Evolutionary conservation across 2,888 invertebrate species (phyloP).

Genomic region (Sylvicola fuscatus): DNA sequence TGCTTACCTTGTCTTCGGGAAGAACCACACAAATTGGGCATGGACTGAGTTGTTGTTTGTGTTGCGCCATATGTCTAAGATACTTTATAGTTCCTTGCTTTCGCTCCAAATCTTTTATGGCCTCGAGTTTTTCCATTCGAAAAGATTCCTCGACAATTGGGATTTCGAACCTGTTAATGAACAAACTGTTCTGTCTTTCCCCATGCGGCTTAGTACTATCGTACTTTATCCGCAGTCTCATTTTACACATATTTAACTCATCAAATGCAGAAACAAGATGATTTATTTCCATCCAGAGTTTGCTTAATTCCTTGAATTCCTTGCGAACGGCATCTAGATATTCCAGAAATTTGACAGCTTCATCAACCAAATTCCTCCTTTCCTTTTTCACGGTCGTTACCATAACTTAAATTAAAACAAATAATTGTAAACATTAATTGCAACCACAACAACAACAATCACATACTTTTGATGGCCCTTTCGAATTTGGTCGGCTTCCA

Average conservation of each 20-base stretch:
- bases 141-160: neutral
- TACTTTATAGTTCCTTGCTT: constrained; percentile 38
- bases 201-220: no score
- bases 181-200: no score
- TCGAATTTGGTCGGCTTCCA: constrained; percentile 42
- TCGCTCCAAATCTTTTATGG: constrained; percentile 12
- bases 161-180: no score
- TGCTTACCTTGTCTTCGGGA: constrained; percentile 30
- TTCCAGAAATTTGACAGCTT: constrained; percentile 31
- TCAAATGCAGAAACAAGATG: constrained; percentile 35
- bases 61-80: constrained; percentile 35
- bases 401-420: constrained; percentile 18
- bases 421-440: constrained; percentile 1
- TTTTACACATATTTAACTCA: constrained; percentile 51
- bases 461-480: constrained; percentile 29
- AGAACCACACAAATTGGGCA: constrained; percentile 48
- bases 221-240: constrained; percentile 32
- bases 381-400: constrained; percentile 23
- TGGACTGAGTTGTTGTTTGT: constrained; percentile 33
- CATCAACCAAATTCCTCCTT: constrained; percentile 19
- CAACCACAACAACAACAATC: no score
- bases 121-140: constrained; percentile 11
- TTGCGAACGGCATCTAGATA: constrained; percentile 38
- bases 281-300: constrained; percentile 24
- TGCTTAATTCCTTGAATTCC: constrained; percentile 32